Percentiles rank a stretch among this genome's conserved stretches.
Evolutionary conservation across 2,888 invertebrate species (phyloP).

Genomic region (Elgonia sp.): DNA sequence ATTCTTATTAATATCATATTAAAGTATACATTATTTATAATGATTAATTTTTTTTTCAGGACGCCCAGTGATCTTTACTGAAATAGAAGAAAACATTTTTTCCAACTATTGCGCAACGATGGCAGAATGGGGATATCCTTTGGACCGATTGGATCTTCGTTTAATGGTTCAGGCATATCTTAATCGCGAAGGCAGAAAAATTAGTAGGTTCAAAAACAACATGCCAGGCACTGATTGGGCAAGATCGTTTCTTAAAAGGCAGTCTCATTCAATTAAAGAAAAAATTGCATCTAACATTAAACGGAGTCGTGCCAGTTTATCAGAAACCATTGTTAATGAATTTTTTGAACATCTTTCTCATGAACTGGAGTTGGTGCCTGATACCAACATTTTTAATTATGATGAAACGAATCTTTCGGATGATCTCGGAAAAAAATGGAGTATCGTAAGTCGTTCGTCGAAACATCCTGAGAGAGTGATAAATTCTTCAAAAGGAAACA

Average conservation of each 20-base stretch:
- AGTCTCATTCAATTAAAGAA: conserved; percentile 11
- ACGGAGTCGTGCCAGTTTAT: conserved; percentile 26
- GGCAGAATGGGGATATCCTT: conserved; percentile 49
- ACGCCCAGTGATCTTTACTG: neutral
- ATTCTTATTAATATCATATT: neutral
- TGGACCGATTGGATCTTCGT: conserved; percentile 11
- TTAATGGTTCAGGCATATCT: conserved; percentile 32
- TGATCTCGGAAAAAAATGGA: conserved; percentile 28
- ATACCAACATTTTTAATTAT: conserved; percentile 43
- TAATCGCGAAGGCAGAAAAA: neutral
- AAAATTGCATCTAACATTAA: conserved; percentile 37
- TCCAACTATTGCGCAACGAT: conserved; percentile 20
- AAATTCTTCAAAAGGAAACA: conserved; percentile 51
- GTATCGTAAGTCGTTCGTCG: conserved; percentile 8
- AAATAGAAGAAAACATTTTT: conserved; percentile 27
- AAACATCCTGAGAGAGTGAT: conserved; percentile 27
- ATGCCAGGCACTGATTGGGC: conserved; percentile 51
- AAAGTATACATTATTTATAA: neutral
- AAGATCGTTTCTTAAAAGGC: conserved; percentile 34
- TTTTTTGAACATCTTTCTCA: conserved; percentile 24
- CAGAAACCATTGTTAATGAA: conserved; percentile 20
- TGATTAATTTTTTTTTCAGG: conserved; percentile 19
- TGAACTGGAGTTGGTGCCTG: conserved; percentile 26
- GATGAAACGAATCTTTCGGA: conserved; percentile 42
- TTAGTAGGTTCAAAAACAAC: conserved; percentile 41